Conservation (phyloP, 2,888 invertebrate genomes). For the Palloptera scutellata region DNA sequence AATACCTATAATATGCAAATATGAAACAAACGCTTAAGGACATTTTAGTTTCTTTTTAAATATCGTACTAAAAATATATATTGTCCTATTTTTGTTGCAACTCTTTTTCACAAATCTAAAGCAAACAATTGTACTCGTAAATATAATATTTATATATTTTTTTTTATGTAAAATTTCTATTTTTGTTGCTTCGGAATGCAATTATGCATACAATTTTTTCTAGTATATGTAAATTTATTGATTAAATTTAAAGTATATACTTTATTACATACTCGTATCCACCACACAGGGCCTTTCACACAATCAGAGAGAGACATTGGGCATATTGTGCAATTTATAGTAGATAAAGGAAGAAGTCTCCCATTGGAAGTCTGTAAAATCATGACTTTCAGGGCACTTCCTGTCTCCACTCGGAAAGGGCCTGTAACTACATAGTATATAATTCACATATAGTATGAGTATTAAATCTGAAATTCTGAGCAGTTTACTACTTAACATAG, state of each 20-base stretch:
- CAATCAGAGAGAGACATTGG: too few species aligned
- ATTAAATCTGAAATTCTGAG: too few species aligned
- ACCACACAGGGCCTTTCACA: neutral
- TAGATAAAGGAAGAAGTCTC: too few species aligned
- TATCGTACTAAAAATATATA: constrained; percentile 5
- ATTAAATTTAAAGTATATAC: constrained; percentile 20
- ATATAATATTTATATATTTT: constrained; percentile 9
- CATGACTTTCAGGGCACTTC: too few species aligned
- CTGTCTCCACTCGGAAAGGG: too few species aligned
- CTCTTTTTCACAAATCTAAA: neutral
- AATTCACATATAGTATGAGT: too few species aligned
- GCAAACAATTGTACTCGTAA: neutral
- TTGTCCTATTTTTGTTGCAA: neutral
- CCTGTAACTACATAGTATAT: too few species aligned
- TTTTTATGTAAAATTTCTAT: constrained; percentile 1
- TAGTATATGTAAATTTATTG: constrained; percentile 8
- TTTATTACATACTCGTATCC: constrained; percentile 18
- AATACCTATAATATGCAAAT: too few species aligned
- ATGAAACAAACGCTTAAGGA: constrained; percentile 24
- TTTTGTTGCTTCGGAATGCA: neutral
- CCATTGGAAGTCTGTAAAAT: neutral
- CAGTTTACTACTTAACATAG: too few species aligned
- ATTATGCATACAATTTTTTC: neutral
- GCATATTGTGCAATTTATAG: too few species aligned
- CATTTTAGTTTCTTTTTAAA: constrained; percentile 38